Evolutionary conservation across 2,888 invertebrate species (phyloP).

Genomic region (Cantharis nigra): DNA sequence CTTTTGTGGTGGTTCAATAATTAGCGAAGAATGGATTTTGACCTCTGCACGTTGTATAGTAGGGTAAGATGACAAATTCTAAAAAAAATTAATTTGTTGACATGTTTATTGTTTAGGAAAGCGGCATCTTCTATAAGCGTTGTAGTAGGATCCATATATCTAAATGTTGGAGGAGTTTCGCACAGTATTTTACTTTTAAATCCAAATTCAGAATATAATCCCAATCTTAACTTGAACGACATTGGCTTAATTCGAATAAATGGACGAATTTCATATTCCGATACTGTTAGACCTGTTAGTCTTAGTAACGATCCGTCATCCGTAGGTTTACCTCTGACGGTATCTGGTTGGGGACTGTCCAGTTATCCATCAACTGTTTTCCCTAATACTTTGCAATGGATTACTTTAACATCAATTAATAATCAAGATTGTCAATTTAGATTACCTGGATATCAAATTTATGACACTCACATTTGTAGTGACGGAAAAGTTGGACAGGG

Average conservation of each 20-base stretch:
- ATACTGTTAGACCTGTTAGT: neutral
- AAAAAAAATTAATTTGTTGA: neutral
- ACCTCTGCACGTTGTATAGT: neutral
- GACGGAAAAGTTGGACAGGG: slow-evolving; percentile 64
- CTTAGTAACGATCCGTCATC: neutral
- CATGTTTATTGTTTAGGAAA: neutral
- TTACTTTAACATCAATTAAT: slow-evolving; percentile 57
- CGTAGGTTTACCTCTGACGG: slow-evolving; percentile 1
- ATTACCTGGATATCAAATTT: slow-evolving; percentile 47
- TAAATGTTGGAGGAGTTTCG: slow-evolving; percentile 55
- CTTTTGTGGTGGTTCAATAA: neutral
- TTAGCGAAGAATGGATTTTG: neutral
- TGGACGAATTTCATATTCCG: neutral
- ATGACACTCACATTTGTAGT: slow-evolving; percentile 62
- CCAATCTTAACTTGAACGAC: neutral
- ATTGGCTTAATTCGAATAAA: neutral
- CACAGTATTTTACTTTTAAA: slow-evolving; percentile 43
- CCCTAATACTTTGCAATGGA: slow-evolving; percentile 62
- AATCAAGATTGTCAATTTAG: slow-evolving; percentile 41
- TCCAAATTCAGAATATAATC: neutral
- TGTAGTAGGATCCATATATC: slow-evolving; percentile 58
- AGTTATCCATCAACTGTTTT: slow-evolving; percentile 59
- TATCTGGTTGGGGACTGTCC: slow-evolving; percentile 38
- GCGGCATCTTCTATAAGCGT: slow-evolving; percentile 39
- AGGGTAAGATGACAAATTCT: neutral